Base-by-base conservation (phyloP, 2,888 invertebrate species). In the Drosophila neoperkinsi region DNA sequence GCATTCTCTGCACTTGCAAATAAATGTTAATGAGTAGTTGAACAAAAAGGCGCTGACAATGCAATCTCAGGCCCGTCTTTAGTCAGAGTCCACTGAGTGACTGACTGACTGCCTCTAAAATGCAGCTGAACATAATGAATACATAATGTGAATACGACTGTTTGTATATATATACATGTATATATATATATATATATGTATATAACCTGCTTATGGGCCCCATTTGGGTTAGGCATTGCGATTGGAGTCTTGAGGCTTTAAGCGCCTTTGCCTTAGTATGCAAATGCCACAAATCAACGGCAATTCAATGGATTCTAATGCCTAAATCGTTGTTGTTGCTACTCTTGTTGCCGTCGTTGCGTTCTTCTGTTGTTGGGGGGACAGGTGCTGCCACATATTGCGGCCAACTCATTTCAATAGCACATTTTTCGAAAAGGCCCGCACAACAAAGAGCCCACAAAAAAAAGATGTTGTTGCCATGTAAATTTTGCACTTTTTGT, bases 21-120 rank as follows among this genome's bases (percentile, higher is more conserved):
- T 85, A 85, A 87, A 87, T 87, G 90, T 87, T 87, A 87, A 87
- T 87, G 90, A 87, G 89, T 90, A 86, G 86, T 88, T 88, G 84
- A 79, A 85, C 85, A 85, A 85, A 84, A 72, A 77, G 59, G 59
- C 72, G 85, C 85, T 85, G 88, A 85, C 85, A 85, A 85, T 90
- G 88, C 79, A 66, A 72, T 77, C 77, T 81, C 65, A 66, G 62
- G 46, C 53, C 68, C 60, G 56, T 46, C 62, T 64, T 49, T 30
- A 62, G 53, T 43, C 62, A 57, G 49, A 60, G 36, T 56, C 56
- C 30, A 30, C 21, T 66, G 66, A 56, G 18, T 71, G 62, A 56
- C 38, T 50, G 50, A 52, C 52, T 58, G 53, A 66, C 78, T 81
- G 76, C 68, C 66, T 74, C 60, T 63, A 53, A 71, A 77, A 81